A percentile compares a stretch with the other conserved stretches of the same genome.
Evolutionary conservation across 1,140 invertebrate species (phyloP).

Genomic region (Latrodectus geometricus): DNA sequence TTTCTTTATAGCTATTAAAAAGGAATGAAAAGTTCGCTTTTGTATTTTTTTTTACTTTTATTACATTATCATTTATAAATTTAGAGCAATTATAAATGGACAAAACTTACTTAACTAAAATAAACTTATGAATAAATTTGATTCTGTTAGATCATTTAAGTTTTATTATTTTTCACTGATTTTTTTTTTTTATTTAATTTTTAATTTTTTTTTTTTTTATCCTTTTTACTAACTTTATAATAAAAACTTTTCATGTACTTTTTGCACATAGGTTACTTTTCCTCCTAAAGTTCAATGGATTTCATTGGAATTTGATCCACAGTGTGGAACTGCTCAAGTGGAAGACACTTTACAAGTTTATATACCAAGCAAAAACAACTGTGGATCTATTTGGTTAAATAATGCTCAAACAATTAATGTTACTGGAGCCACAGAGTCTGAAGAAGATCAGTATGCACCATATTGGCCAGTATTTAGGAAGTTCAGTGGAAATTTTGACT

Average conservation of each 20-base stretch:
- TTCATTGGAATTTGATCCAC: conserved; percentile 91
- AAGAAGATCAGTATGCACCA: conserved; percentile 65
- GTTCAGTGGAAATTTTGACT: conserved; percentile 80
- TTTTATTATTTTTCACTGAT: too few species aligned
- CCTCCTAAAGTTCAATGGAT: conserved; percentile 90
- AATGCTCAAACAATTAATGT: conserved; percentile 49
- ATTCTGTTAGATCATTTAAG: too few species aligned
- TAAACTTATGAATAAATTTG: too few species aligned
- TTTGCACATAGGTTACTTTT: conserved; percentile 85
- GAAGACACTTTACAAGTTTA: conserved; percentile 93
- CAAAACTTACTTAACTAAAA: too few species aligned
- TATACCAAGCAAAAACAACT: conserved; percentile 73
- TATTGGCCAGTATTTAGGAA: conserved; percentile 82
- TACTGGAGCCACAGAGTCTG: conserved; percentile 63
- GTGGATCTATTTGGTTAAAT: conserved; percentile 34
- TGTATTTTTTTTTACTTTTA: too few species aligned
- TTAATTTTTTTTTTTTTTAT: too few species aligned
- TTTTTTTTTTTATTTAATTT: too few species aligned
- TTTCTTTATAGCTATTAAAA: too few species aligned
- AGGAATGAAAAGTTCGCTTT: too few species aligned
- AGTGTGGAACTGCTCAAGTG: conserved; percentile 91
- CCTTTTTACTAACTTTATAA: too few species aligned
- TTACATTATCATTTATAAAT: too few species aligned
- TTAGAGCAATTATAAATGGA: too few species aligned
- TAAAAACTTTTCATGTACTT: not conserved